Evolutionary conservation across 2,113 vertebrate species (phyloP).

Genomic region (Tachuris rubrigastra): DNA sequence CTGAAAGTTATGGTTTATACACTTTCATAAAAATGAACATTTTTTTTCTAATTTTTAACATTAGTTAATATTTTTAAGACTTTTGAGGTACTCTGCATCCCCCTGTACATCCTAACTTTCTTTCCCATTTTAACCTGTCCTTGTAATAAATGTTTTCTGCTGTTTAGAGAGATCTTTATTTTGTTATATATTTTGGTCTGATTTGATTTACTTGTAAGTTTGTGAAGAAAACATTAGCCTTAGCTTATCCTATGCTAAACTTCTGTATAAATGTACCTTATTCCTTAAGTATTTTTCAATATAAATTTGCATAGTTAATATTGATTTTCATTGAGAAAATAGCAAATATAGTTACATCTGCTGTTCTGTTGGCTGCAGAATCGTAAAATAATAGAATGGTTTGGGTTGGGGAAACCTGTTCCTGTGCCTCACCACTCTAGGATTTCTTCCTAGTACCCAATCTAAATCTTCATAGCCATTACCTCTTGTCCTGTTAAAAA

Average conservation of each 20-base stretch:
- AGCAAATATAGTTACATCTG: background rate
- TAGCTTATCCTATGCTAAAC: background rate
- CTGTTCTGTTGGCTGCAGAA: background rate
- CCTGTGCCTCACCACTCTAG: background rate
- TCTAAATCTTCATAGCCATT: background rate
- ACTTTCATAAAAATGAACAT: background rate
- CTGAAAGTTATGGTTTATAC: background rate
- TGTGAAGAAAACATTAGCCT: background rate
- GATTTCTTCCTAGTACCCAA: fast-evolving
- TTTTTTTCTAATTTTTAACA: background rate
- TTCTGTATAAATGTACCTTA: background rate
- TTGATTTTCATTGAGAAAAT: background rate
- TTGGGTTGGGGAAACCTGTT: background rate
- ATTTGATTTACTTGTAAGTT: background rate
- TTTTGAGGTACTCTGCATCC: background rate
- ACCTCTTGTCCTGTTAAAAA: background rate
- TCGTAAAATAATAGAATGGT: background rate
- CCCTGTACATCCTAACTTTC: background rate
- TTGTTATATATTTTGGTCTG: background rate
- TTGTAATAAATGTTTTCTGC: background rate
- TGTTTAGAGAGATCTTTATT: background rate
- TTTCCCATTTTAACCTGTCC: background rate
- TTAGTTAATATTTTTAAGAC: background rate
- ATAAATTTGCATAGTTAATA: background rate
- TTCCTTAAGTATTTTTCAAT: background rate